Evolutionary conservation across 2,113 vertebrate genomes (phyloP).

Genomic region (Ptychochromis oligacanthus): DNA sequence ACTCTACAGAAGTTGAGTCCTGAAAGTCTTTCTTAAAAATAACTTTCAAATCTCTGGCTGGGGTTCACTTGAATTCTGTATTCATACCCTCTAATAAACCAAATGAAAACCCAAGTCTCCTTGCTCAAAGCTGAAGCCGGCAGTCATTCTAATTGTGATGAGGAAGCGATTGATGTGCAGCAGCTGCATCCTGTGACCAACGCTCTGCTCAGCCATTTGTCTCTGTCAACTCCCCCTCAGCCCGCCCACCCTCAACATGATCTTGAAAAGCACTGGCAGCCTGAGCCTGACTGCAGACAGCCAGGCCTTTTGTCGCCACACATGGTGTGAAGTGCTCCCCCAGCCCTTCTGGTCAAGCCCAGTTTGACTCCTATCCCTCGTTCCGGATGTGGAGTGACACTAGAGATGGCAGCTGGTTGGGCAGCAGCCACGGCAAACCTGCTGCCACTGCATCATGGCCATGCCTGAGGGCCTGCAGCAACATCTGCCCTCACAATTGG

Average conservation of each 20-base stretch:
- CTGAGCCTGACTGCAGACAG: conserved; percentile 33
- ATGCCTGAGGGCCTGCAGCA: conserved; percentile 63
- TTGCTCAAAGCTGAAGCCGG: conserved; percentile 32
- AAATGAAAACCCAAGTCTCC: conserved; percentile 40
- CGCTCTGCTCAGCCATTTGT: conserved; percentile 74
- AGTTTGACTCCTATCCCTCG: conserved; percentile 54
- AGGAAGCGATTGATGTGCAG: conserved; percentile 75
- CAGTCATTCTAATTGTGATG: conserved; percentile 72
- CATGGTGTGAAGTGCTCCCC: conserved; percentile 38
- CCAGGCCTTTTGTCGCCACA: conserved; percentile 55
- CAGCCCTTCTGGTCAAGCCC: conserved; percentile 64
- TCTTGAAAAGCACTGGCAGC: conserved; percentile 70
- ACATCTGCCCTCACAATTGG: conserved; percentile 82
- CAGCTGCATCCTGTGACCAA: conserved; percentile 81
- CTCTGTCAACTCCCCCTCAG: conserved; percentile 70
- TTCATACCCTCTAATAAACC: conserved; percentile 32
- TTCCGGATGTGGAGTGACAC: conserved; percentile 53
- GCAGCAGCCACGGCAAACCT: conserved; percentile 45
- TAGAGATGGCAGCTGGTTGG: conserved; percentile 71
- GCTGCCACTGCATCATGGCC: conserved; percentile 46
- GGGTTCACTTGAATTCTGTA: conserved; percentile 4
- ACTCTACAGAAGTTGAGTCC: background rate
- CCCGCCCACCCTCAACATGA: conserved; percentile 59
- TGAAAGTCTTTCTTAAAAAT: conserved; percentile 20
- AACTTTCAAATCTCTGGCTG: background rate